Evolutionary conservation across 1,140 invertebrate species (phyloP), one percentile per base, ranked within the genome.

Genomic region (Drosophila biarmipes): DNA sequence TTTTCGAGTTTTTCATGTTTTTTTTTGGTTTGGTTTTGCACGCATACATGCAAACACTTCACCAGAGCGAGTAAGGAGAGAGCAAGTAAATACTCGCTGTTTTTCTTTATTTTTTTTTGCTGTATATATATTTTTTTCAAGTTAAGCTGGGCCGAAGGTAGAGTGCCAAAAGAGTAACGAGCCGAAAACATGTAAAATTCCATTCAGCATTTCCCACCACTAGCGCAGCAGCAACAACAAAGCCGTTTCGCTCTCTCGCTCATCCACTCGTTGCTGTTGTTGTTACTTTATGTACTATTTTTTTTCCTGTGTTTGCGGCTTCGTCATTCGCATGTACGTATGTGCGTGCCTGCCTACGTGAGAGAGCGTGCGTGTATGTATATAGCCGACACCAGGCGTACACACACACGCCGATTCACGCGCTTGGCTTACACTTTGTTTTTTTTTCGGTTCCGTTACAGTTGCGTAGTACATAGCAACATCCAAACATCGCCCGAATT

Each of bases 281-380:
- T 53, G 49, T 59, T 37, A 49, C 24, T 61, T 37, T 11, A 29
- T 61, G 24, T 69, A 49, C 27, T 49, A 15, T 7, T 66, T 68
- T 8, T 46, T 66, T 66, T 64, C 31, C 42, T 64, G 63, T 66
- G 63, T 43, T 64, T 67, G 59, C 61, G 64, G 67, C 79, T 63
- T 73, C 69, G 79, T 56, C 53, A 82, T 82, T 78, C 79, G 73
- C 73, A 82, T 62, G 35, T 82, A 55, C 62, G 27, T 51, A 17
- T 10, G 38, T 45, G 24, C 40, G 29, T 62, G 43, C 54, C 46
- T 54, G 48, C 48, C 34, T 62, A 61, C 29, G 48, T 54, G 43
- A 51, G 48, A 51, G 48, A 51, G 48, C 19, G 51, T 42, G 53
- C 46, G 27, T 27, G 45, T 46, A 27, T 49, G 46, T 29, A 49